Percentiles rank a stretch among this genome's conserved stretches.
These are phyloP conservation scores for Uropetala carovei DNA, from an alignment of 2,888 invertebrate species.

Conservation along the genomic window DNA sequence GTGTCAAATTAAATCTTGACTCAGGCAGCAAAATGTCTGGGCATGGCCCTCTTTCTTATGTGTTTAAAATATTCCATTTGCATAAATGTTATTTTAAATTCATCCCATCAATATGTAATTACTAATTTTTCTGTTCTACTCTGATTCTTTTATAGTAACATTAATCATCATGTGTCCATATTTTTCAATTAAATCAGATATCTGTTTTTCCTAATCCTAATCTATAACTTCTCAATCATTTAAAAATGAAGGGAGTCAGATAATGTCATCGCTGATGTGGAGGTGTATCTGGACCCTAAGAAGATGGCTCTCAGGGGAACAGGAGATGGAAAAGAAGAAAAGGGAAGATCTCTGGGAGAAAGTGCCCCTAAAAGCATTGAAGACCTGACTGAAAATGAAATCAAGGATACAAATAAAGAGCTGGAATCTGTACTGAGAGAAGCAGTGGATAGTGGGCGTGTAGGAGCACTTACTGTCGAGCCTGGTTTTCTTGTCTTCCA, in stretches of 20 bases:
- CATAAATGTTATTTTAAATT: too few relatives aligned
- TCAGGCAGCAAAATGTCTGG: too few relatives aligned
- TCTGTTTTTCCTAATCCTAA: too few relatives aligned
- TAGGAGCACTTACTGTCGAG: constrained; percentile 89
- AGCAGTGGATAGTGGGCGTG: constrained; percentile 83
- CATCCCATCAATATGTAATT: too few relatives aligned
- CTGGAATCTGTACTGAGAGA: constrained; percentile 81
- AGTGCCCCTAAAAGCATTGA: background rate
- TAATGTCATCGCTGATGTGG: constrained; percentile 84
- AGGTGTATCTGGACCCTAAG: constrained; percentile 84
- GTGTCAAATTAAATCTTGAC: too few relatives aligned
- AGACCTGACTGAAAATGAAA: constrained; percentile 45
- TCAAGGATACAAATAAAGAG: constrained; percentile 48
- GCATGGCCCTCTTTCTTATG: too few relatives aligned
- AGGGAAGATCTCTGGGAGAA: constrained; percentile 43
- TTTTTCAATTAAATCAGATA: too few relatives aligned
- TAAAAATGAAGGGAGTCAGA: constrained; percentile 71
- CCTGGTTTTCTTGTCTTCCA: constrained; percentile 87
- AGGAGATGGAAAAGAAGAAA: constrained; percentile 54
- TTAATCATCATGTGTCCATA: too few relatives aligned
- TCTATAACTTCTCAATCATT: background rate
- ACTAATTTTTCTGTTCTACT: too few relatives aligned
- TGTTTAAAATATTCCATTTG: too few relatives aligned
- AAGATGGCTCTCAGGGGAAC: constrained; percentile 76
- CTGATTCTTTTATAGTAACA: too few relatives aligned